Conservation (phyloP, 2,888 invertebrate genomes). For the Melolontha melolontha region DNA sequence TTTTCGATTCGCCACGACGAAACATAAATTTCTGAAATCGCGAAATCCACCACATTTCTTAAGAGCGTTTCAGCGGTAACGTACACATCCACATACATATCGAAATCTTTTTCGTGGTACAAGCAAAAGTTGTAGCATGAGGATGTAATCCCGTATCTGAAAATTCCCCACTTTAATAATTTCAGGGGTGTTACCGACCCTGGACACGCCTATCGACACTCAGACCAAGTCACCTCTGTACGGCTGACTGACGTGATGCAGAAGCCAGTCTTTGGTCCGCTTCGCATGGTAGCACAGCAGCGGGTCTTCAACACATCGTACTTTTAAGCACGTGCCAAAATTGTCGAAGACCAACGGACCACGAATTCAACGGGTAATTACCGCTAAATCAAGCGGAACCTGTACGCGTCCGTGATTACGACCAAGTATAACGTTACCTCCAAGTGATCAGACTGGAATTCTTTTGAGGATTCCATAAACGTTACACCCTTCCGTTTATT, state of each 20-base stretch:
- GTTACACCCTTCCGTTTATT: conserved; percentile 31
- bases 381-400: conserved; percentile 63
- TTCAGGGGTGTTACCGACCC: conserved; percentile 35
- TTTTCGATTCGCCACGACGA: conserved; percentile 15
- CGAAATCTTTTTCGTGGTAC: conserved; percentile 34
- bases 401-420: conserved; percentile 59
- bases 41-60: conserved; percentile 34
- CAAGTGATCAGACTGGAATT: conserved; percentile 50
- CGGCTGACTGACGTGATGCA: conserved; percentile 63
- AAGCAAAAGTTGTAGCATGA: conserved; percentile 45
- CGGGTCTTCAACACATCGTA: conserved; percentile 56
- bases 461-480: conserved; percentile 19
- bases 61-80: conserved; percentile 20
- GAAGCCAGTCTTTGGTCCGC: conserved; percentile 64
- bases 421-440: conserved; percentile 55
- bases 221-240: conserved; percentile 65
- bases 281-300: conserved; percentile 63
- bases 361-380: conserved; percentile 61
- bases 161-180: conserved; percentile 48
- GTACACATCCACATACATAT: conserved; percentile 36
- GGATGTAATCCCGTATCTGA: conserved; percentile 45
- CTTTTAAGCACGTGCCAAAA: conserved; percentile 59
- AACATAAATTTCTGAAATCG: conserved; percentile 30
- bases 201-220: conserved; percentile 55
- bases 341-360: conserved; percentile 60